Base-by-base conservation (phyloP, 2,797 vertebrate genomes). In the Alosa sapidissima region DNA sequence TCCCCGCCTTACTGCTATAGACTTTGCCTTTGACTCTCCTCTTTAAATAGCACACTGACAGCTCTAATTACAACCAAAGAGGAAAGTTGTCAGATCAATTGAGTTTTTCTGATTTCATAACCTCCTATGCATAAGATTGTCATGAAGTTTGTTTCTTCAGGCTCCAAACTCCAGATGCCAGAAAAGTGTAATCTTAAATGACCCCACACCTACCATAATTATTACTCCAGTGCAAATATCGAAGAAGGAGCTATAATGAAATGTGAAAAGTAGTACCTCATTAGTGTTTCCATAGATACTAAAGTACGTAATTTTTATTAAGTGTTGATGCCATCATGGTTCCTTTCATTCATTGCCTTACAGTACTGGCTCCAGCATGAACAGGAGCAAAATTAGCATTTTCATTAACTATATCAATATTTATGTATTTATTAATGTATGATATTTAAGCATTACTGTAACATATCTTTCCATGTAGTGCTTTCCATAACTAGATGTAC, bases 241-340 rank as follows among this genome's bases (percentile, higher is more conserved):
- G 90, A 92, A 93, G 91, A 92, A 89, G 88, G 19, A 91, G 90
- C 91, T 90, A 92, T 92, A 90, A 36, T 10, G 28, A 54, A 75
- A 78, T 78, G 72, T 52, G 41, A 9, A 88, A 90, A 88, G 90
- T 91, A 91, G 89, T 92, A 94, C 91, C 92, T 91, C 89, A 89
- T 92, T 93, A 91, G 92, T 90, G 93, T 94, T 93, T 92, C 93
- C 93, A 94, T 93, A 91, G 93, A 89, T 92, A 93, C 92, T 86
- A 89, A 88, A 92, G 85, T 87, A 28, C 28, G 28, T 28, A 90
- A 47, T 47, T 87, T 91, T 87, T 91, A 78, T 78, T 87, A 91
- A 90, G 91, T 47, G 72, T 91, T 91, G 90, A 91, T 89, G 86
- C 16, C 7, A 78, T 78, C 41, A 78, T 45, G 7, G 28, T 78